phyloP scores from a whole-genome alignment of 2,113 vertebrate genomes.

The Rhinoptilus africanus region DNA sequence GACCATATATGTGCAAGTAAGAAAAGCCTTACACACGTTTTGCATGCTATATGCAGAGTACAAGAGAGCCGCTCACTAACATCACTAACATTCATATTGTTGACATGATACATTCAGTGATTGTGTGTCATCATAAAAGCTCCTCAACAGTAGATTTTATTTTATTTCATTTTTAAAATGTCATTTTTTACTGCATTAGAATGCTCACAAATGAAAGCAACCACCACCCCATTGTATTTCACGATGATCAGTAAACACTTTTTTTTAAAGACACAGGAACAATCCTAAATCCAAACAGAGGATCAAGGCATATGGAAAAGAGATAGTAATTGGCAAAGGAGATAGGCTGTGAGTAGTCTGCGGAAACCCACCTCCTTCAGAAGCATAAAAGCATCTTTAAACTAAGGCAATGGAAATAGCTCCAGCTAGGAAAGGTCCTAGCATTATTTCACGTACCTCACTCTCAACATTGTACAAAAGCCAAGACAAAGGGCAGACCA shows the following conservation, averaged over 20 bases:
- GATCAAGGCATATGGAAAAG: not conserved
- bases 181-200: not conserved
- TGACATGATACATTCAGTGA: not conserved
- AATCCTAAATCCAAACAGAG: not conserved
- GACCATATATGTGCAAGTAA: not conserved
- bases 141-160: not conserved
- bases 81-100: not conserved
- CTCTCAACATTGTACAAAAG: not conserved
- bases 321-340: not conserved
- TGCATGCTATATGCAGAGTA: not conserved
- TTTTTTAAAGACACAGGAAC: not conserved
- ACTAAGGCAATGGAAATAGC: not conserved
- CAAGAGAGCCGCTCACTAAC: not conserved
- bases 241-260: not conserved
- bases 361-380: not conserved
- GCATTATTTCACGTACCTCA: not conserved
- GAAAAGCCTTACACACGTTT: not conserved
- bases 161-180: not conserved
- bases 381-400: not conserved
- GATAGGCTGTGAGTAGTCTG: not conserved
- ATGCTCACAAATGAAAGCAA: not conserved
- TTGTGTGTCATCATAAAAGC: not conserved
- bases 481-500: not conserved
- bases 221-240: rapidly evolving
- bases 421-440: not conserved